Base-by-base conservation (phyloP, 1,140 invertebrate species). In the Scylla paramamosain region DNA sequence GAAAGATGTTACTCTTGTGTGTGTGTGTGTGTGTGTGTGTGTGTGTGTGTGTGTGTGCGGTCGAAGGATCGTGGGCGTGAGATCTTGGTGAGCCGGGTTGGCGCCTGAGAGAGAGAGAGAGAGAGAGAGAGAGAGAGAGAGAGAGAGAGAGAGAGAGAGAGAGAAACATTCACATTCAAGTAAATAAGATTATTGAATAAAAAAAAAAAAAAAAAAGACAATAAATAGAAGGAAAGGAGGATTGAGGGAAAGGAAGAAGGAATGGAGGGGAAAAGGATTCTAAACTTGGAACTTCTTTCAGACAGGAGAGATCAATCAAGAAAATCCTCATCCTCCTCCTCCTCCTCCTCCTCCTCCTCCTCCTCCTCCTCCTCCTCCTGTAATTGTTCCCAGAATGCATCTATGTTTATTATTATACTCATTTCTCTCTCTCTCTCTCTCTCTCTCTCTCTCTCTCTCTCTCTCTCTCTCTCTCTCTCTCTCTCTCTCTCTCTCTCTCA, bases 371-470 rank as follows among this genome's bases (percentile, higher is more conserved):
- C 16, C 52, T 59, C 52, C 52, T 59, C 16, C 52, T 4, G 16
- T 59, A 59, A 14, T 59, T 59, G 10, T 59, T 59, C 16, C 52
- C 52, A 59, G 16, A 59, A 59, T 59, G 10, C 52, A 59, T 59
- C 52, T 4, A n/a, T 77, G 67, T 77, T 77, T 77, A 77, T 77
- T 77, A 77, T 77, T n/a, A 77, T 20, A n/a, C 2, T 7, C 3
- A 2, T 77, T n/a, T n/a, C 67, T 77, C 16, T 77, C 52, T 77
- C 25, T 77, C 67, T 77, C 67, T 77, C 67, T 77, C 67, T 77
- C 67, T 77, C 67, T 77, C 67, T n/a, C 67, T 77, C 67, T 77
- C 67, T 77, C 67, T 77, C 67, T 77, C 67, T 25, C 67, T n/a
- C 25, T n/a, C 67, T 77, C 67, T 77, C 67, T 77, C 67, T 77